phyloP scores from a whole-genome alignment of 2,888 invertebrate species.

The Thalpophila matura region DNA sequence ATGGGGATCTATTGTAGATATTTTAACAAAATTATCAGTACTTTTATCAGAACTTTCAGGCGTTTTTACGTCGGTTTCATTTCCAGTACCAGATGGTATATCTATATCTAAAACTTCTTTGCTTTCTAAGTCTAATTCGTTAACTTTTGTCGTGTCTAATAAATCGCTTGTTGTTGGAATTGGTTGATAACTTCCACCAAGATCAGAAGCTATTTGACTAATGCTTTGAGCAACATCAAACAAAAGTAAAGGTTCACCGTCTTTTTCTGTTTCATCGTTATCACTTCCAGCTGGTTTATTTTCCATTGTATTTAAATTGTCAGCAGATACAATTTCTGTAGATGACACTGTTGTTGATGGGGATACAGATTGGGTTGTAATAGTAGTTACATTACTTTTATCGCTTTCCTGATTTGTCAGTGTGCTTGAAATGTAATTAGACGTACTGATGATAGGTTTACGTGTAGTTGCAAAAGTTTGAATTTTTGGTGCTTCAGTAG shows the following conservation, averaged over 20 bases:
- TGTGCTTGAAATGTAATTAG: conserved; percentile 58
- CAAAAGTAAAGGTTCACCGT: conserved; percentile 70
- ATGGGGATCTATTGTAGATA: conserved; percentile 83
- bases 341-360: conserved; percentile 82
- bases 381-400: conserved; percentile 79
- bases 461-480: conserved; percentile 48
- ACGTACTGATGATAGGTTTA: conserved; percentile 60
- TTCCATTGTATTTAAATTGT: conserved; percentile 58
- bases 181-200: conserved; percentile 80
- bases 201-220: conserved; percentile 88
- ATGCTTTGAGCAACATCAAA: conserved; percentile 88
- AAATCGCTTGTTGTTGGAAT: conserved; percentile 80
- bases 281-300: conserved; percentile 42
- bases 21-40: conserved; percentile 80
- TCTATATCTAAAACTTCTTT: conserved; percentile 85
- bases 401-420: conserved; percentile 69
- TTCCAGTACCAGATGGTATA: conserved; percentile 74
- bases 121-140: conserved; percentile 78
- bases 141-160: conserved; percentile 76
- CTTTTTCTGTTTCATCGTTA: conserved; percentile 58
- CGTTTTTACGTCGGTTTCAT: conserved; percentile 63
- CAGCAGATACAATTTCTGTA: conserved; percentile 74
- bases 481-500: conserved; percentile 40
- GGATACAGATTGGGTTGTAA: conserved; percentile 86
- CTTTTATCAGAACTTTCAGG: conserved; percentile 59